Evolutionary conservation across 2,797 vertebrate species (phyloP).

Genomic region (Acipenser ruthenus): DNA sequence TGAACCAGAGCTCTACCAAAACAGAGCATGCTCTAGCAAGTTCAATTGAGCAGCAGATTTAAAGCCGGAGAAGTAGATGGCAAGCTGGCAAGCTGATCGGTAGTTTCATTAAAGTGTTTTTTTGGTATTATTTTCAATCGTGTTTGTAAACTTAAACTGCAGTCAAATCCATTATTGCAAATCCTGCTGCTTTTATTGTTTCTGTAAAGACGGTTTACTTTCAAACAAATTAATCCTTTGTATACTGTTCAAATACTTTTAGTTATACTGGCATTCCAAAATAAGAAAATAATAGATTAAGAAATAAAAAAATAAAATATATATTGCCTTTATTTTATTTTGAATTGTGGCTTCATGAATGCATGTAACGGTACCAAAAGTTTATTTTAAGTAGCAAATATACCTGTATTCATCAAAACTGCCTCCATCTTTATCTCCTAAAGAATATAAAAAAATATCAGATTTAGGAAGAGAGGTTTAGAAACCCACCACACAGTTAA

Average conservation of each 20-base stretch:
- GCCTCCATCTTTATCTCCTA: constrained; percentile 80
- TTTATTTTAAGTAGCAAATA: constrained; percentile 22
- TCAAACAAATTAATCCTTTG: too few species aligned
- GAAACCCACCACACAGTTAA: constrained; percentile 13
- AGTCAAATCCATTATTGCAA: too few species aligned
- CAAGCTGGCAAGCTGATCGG: too few species aligned
- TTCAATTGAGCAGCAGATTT: too few species aligned
- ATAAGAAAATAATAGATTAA: neutral
- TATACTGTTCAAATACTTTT: neutral
- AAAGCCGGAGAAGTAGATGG: too few species aligned
- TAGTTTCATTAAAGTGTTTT: too few species aligned
- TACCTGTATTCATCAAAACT: constrained; percentile 95
- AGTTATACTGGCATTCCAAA: neutral
- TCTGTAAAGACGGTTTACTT: too few species aligned
- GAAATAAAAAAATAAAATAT: constrained; percentile 25
- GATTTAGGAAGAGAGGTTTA: neutral
- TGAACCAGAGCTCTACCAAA: neutral
- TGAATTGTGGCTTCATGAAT: constrained; percentile 22
- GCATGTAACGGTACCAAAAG: constrained; percentile 34
- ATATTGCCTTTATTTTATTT: constrained; percentile 37
- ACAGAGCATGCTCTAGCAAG: too few species aligned
- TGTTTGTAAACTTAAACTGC: too few species aligned
- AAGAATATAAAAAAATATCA: constrained; percentile 36
- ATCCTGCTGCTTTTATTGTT: too few species aligned
- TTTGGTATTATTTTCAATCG: too few species aligned